Conservation (phyloP, 92 coral and sea anemone genomes). For the Porites rus region DNA sequence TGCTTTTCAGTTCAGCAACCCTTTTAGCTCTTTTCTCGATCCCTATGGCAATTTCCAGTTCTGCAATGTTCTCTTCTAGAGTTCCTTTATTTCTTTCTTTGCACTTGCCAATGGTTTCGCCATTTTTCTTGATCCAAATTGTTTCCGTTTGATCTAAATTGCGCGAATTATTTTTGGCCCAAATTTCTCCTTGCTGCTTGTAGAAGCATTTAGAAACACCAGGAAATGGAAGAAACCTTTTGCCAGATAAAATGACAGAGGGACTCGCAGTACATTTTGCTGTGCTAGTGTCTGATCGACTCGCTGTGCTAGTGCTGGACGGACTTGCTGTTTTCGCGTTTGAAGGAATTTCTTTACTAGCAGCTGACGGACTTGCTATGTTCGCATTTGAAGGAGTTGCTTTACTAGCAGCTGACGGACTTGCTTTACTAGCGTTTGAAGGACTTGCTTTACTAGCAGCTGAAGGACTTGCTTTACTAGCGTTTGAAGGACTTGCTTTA, state of each 20-base stretch:
- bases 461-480: no score
- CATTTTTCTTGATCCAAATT: constrained; percentile 17
- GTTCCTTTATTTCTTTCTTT: constrained; percentile 21
- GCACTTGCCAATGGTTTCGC: constrained; percentile 15
- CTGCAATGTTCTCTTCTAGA: constrained; percentile 31
- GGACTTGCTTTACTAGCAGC: no score
- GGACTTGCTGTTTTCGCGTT: constrained; percentile 14
- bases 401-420: constrained; percentile 19
- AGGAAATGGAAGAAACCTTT: constrained; percentile 32
- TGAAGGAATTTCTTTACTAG: constrained; percentile 19
- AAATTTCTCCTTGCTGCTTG: constrained; percentile 30
- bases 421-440: constrained; percentile 10
- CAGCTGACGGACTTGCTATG: constrained; percentile 3
- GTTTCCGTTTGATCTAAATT: constrained; percentile 9
- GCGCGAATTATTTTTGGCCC: constrained; percentile 37
- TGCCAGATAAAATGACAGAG: not conserved
- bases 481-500: not conserved
- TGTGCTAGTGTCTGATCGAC: constrained; percentile 26
- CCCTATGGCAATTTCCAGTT: constrained; percentile 28
- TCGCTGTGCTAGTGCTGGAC: constrained; percentile 11
- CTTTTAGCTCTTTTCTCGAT: constrained; percentile 25
- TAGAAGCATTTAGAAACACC: constrained; percentile 40
- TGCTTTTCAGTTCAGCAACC: constrained; percentile 25
- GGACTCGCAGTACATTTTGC: constrained; percentile 5
- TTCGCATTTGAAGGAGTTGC: not conserved